phyloP scores from a whole-genome alignment of 1,140 invertebrate species.

The Drosophila sulfurigaster region DNA sequence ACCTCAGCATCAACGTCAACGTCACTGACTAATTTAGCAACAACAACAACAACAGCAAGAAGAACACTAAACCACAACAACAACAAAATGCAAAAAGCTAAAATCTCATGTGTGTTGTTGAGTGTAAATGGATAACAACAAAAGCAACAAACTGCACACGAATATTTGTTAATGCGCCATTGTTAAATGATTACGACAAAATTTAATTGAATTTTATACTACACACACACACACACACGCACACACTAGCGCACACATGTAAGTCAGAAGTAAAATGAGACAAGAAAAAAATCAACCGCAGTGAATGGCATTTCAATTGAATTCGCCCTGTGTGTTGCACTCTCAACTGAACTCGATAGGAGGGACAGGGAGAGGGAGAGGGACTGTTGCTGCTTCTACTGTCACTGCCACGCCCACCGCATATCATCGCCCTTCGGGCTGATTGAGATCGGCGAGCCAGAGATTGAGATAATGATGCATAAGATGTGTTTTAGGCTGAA shows the following conservation, averaged over 20 bases:
- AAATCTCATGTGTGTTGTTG: conserved; percentile 39
- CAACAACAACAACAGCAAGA: conserved; percentile 1
- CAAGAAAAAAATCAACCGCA: not conserved
- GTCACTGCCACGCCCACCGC: conserved; percentile 24
- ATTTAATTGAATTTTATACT: conserved; percentile 75
- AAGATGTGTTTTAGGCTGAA: too few relatives aligned
- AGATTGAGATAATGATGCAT: too few relatives aligned
- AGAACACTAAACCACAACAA: conserved; percentile 31
- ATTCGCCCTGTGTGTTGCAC: conserved; percentile 5
- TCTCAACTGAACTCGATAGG: conserved; percentile 8
- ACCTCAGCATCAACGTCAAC: conserved; percentile 13
- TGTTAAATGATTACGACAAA: conserved; percentile 75
- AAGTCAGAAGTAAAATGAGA: not conserved
- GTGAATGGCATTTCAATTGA: conserved; percentile 44
- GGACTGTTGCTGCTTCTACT: too few relatives aligned
- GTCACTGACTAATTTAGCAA: conserved; percentile 60
- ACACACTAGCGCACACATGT: not conserved
- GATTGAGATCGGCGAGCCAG: too few relatives aligned
- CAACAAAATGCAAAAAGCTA: conserved; percentile 37
- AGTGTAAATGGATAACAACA: conserved; percentile 51
- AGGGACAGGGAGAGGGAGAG: not conserved
- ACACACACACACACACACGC: conserved; percentile 8
- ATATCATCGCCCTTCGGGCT: too few relatives aligned
- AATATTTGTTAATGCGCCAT: conserved; percentile 61
- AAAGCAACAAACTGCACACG: conserved; percentile 45